phyloP scores from a whole-genome alignment of 2,113 vertebrate species.

The Brienomyrus brachyistius region DNA sequence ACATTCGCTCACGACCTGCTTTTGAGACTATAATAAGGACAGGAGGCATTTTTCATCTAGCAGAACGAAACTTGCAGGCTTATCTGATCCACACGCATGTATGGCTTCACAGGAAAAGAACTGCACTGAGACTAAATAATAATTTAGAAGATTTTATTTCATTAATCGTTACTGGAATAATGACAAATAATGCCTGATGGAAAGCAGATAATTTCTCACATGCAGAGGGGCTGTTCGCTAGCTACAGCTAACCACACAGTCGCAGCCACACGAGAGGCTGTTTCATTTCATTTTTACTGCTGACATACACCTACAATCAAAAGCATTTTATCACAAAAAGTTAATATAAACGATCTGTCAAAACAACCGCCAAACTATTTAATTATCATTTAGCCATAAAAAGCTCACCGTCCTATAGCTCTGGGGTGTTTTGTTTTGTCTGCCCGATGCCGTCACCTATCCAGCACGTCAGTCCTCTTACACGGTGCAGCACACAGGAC shows the following conservation, averaged over 20 bases:
- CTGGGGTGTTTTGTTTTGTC: not conserved
- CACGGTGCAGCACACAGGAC: constrained; percentile 60
- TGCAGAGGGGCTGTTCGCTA: not conserved
- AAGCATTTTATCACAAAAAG: not conserved
- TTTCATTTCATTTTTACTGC: not conserved
- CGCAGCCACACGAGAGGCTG: not conserved
- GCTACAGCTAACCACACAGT: not conserved
- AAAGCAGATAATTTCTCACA: not conserved
- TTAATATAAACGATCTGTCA: not conserved
- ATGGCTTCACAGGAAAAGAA: not conserved
- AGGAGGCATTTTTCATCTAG: not conserved
- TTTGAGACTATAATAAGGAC: not conserved
- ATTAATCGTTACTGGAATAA: not conserved
- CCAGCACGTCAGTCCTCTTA: constrained; percentile 18
- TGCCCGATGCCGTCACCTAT: not conserved
- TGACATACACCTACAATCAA: not conserved
- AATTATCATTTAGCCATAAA: not conserved
- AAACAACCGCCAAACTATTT: not conserved
- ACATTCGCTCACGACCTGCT: constrained; percentile 3
- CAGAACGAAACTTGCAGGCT: not conserved
- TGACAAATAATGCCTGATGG: not conserved
- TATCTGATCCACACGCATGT: not conserved
- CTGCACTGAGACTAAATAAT: not conserved
- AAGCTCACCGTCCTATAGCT: not conserved
- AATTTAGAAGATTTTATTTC: not conserved